Evolutionary conservation across 2,113 vertebrate species (phyloP), one percentile per base, ranked within the genome.

Genomic region (Hoplias malabaricus): DNA sequence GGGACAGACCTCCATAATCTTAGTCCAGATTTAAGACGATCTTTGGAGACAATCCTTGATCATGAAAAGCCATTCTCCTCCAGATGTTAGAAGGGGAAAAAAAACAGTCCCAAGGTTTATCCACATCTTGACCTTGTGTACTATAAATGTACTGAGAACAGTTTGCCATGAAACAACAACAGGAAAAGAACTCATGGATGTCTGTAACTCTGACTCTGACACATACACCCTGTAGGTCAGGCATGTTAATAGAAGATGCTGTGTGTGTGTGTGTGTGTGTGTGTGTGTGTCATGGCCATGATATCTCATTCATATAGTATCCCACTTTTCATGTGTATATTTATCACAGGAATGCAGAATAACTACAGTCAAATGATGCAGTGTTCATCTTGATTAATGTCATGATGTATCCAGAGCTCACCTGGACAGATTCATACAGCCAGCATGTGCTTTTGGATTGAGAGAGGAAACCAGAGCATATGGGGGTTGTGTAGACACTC

Each of bases 21-120:
- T 48, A 14, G 68, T 34, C 40, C 68, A 74, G 77, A 74, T 78
- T 73, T 71, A 63, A 50, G 33, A 69, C 43, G 69, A 62, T 73
- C 50, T 77, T 62, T 69, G 73, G 61, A 75, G 27, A 83, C 57
- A 63, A 67, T 74, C 50, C 19, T 63, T 23, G 71, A 77, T 83
- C 70, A 72, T 53, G 29, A 72, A 80, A 56, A 68, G 78, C 33
- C 65, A 66, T 67, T 48, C 73, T 77, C 69, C 62, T 77, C 69
- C 75, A 82, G 80, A 73, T 74, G 75, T 69, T 54, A 57, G 69
- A 59, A 46, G 38, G 21, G 38, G 54, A 82, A 40, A 68, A 29
- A 27, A 70, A 7, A 25, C 50, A 68, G 14, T 43, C 59, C 62
- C 5, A 29, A 77, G 66, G 78, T 75, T 81, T 75, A 63, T 14